Conservation (phyloP, 2,888 invertebrate genomes). For the Heliothis peltigera region DNA sequence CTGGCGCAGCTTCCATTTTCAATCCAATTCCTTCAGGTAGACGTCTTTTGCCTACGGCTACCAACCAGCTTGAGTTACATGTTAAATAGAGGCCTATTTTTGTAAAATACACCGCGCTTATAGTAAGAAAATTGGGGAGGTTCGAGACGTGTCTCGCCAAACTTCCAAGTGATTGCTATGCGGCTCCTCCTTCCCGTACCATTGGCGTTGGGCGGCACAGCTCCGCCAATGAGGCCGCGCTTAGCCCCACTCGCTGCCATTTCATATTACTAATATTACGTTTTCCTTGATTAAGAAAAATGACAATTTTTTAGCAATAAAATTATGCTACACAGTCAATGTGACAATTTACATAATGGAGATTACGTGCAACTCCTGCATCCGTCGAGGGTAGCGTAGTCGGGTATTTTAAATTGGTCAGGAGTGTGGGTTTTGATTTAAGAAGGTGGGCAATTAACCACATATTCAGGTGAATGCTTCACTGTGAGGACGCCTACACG, state of each 20-base stretch:
- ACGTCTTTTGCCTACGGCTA: not conserved
- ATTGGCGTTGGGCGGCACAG: conserved; percentile 81
- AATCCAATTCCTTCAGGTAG: not conserved
- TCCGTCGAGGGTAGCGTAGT: not conserved
- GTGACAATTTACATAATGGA: conserved; percentile 8
- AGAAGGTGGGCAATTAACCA: conserved; percentile 38
- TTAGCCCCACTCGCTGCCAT: conserved; percentile 80
- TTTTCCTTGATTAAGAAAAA: conserved; percentile 78
- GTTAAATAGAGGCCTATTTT: conserved; percentile 60
- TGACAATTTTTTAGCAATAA: conserved; percentile 61
- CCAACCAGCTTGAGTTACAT: conserved; percentile 11
- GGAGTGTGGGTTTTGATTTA: conserved; percentile 25
- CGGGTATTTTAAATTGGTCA: conserved; percentile 8
- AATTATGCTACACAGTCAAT: conserved; percentile 39
- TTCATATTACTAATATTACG: conserved; percentile 76
- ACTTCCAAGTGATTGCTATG: conserved; percentile 77
- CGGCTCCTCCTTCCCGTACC: conserved; percentile 85
- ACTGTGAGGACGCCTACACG: conserved; percentile 58
- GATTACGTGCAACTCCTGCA: not conserved
- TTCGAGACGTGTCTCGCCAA: conserved; percentile 77
- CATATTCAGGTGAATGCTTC: conserved; percentile 51
- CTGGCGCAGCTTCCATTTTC: not conserved
- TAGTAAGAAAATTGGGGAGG: conserved; percentile 74
- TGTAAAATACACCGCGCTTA: conserved; percentile 48
- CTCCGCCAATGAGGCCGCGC: conserved; percentile 83